A percentile compares a stretch with the other conserved stretches of the same genome.
These are phyloP conservation scores for Rhinolophus ferrumequinum DNA, from an alignment of 2,113 vertebrate genomes.

Conservation along the genomic window DNA sequence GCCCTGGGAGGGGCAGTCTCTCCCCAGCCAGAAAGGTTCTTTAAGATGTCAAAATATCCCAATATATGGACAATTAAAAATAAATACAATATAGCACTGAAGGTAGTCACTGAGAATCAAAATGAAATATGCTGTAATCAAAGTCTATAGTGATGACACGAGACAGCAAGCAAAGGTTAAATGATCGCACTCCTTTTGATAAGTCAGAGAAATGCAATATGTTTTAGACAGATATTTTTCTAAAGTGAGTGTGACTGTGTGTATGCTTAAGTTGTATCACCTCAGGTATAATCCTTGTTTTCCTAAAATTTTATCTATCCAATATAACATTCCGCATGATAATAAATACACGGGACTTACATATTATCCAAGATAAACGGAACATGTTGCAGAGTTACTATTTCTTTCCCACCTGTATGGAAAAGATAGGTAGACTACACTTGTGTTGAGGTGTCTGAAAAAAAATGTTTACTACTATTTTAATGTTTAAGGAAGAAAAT, in stretches of 20 bases:
- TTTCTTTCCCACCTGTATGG: neutral
- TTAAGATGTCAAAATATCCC: neutral
- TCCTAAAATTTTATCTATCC: neutral
- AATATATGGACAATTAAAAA: neutral
- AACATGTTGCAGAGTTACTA: neutral
- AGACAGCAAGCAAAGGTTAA: neutral
- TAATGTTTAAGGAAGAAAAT: slow-evolving; percentile 46
- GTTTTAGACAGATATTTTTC: neutral
- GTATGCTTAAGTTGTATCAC: neutral
- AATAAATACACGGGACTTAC: neutral
- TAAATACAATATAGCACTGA: neutral
- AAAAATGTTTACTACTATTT: slow-evolving; percentile 5
- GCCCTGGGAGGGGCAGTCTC: neutral
- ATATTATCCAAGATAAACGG: neutral
- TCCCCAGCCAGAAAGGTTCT: neutral
- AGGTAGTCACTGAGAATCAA: neutral
- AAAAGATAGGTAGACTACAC: neutral
- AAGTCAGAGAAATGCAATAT: neutral
- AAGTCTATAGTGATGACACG: neutral
- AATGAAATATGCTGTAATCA: neutral
- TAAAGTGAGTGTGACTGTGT: neutral
- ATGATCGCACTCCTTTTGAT: neutral
- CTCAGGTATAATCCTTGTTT: neutral
- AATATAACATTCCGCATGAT: neutral
- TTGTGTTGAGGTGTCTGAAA: neutral